Conservation (phyloP, 2,888 invertebrate species). For the Eurytoma adleriae region DNA sequence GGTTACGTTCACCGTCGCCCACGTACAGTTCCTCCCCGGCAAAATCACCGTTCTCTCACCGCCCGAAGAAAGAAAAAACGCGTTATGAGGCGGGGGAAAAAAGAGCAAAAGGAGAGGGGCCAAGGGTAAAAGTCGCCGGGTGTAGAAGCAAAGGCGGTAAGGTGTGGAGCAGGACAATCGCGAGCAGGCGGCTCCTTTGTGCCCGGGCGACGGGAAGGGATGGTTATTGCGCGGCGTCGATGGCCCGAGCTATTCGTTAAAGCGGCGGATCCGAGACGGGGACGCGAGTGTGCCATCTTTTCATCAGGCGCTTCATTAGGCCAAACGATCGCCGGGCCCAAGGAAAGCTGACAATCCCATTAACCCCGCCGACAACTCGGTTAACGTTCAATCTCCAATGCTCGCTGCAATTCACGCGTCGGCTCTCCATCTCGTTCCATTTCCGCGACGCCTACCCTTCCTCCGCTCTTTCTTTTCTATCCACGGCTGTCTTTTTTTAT, state of each 20-base stretch:
- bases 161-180: too few relatives aligned
- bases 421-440: conserved; percentile 31
- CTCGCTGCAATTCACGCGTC: conserved; percentile 45
- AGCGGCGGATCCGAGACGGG: conserved; percentile 14
- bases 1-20: too few relatives aligned
- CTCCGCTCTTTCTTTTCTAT: conserved; percentile 10
- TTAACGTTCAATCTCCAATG: conserved; percentile 60
- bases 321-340: conserved; percentile 58
- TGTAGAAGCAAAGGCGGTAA: too few relatives aligned
- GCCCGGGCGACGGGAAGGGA: background rate
- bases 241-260: conserved; percentile 16
- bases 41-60: too few relatives aligned
- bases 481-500: background rate
- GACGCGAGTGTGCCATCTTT: conserved; percentile 59
- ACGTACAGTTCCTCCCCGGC: too few relatives aligned
- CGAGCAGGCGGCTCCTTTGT: too few relatives aligned
- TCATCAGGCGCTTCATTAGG: conserved; percentile 64
- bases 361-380: conserved; percentile 55
- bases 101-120: too few relatives aligned
- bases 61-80: too few relatives aligned
- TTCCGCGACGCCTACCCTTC: conserved; percentile 43
- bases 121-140: too few relatives aligned
- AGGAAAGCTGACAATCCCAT: conserved; percentile 63
- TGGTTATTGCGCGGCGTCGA: background rate
- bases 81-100: too few relatives aligned